Conservation (phyloP, 1,140 invertebrate species). For the Drosophila pectinifera region DNA sequence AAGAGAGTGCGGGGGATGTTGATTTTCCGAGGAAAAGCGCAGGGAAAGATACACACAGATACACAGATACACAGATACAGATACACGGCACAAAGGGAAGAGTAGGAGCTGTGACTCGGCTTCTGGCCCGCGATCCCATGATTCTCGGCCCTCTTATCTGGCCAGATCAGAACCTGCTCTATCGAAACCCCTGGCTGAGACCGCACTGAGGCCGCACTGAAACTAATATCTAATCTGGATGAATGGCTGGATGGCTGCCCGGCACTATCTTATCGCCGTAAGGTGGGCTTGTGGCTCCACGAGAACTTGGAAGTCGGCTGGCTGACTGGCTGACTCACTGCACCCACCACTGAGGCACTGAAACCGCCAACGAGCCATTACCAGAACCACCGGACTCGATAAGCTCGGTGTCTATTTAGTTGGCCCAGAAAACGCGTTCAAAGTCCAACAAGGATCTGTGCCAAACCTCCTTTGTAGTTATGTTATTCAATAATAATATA, state of each 20-base stretch:
- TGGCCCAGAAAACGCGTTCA: neutral
- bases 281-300: slow-evolving; percentile 77
- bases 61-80: slow-evolving; percentile 17
- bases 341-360: slow-evolving; percentile 6
- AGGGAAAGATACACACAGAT: slow-evolving; percentile 15
- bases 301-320: slow-evolving; percentile 38
- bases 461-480: too few relatives aligned
- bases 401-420: neutral
- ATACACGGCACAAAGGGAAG: slow-evolving; percentile 10
- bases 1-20: neutral
- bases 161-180: slow-evolving; percentile 30
- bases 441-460: too few relatives aligned
- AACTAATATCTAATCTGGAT: slow-evolving; percentile 71
- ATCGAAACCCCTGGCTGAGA: slow-evolving; percentile 36
- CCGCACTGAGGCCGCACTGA: slow-evolving; percentile 22
- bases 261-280: slow-evolving; percentile 77
- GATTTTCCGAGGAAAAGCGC: slow-evolving; percentile 21
- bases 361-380: neutral
- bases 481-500: too few relatives aligned
- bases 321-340: slow-evolving; percentile 28
- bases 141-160: slow-evolving; percentile 9
- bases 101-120: slow-evolving; percentile 5
- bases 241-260: slow-evolving; percentile 10
- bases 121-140: neutral
- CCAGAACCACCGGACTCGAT: slow-evolving; percentile 20